Evolutionary conservation across 2,113 vertebrate genomes (phyloP).

Genomic region (Casuarius casuarius): DNA sequence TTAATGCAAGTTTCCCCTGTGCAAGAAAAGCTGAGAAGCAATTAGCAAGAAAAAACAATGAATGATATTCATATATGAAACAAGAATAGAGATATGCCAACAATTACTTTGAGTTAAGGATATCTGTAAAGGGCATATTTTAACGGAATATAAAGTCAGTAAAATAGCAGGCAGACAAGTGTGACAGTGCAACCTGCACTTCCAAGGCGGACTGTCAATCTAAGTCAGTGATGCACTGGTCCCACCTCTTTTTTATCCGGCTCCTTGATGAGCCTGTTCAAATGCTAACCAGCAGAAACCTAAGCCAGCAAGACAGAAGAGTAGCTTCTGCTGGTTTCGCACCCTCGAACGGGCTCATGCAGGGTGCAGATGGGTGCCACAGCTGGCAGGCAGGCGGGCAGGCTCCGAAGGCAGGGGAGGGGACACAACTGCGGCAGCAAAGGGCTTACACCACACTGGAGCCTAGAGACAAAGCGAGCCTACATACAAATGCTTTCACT

Average conservation of each 20-base stretch:
- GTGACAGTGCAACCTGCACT: neutral
- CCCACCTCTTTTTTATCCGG: neutral
- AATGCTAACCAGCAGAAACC: neutral
- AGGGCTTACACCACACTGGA: rapidly evolving
- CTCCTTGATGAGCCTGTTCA: neutral
- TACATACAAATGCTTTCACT: neutral
- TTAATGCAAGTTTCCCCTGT: neutral
- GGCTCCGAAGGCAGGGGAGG: neutral
- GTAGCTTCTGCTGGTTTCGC: neutral
- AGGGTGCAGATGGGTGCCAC: neutral
- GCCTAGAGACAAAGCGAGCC: neutral
- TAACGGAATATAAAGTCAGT: neutral
- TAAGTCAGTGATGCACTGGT: neutral
- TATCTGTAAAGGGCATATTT: neutral
- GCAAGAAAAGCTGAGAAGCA: neutral
- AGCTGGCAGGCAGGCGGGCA: neutral
- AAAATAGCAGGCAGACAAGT: neutral
- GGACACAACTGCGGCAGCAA: neutral
- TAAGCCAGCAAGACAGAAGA: neutral
- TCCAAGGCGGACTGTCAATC: neutral
- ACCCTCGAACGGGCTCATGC: neutral
- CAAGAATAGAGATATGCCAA: neutral
- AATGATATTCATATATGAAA: neutral
- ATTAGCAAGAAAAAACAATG: neutral
- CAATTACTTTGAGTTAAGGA: neutral